Evolutionary conservation across 2,797 vertebrate species (phyloP).

Genomic region (Gadopsis marmoratus): DNA sequence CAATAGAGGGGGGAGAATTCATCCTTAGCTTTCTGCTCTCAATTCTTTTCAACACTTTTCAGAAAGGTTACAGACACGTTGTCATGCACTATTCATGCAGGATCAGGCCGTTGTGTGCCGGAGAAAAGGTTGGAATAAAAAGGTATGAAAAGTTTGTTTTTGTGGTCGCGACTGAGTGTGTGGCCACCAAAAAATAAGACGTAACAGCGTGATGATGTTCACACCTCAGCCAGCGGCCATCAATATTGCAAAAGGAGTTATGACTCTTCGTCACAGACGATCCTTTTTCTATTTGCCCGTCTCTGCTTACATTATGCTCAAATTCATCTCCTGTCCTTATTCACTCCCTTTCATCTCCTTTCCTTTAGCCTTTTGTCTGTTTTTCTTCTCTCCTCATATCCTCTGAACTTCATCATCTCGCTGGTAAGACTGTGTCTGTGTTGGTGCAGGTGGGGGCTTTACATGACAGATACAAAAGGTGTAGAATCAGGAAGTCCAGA

Average conservation of each 20-base stretch:
- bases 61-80: conserved; percentile 33
- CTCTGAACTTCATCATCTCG: conserved; percentile 1
- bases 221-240: conserved; percentile 11
- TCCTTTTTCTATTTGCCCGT: background rate
- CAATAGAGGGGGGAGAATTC: background rate
- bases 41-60: conserved; percentile 28
- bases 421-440: background rate
- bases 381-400: background rate
- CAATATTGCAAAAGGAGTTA: conserved; percentile 32
- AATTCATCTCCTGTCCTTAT: background rate
- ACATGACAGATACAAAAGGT: background rate
- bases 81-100: conserved; percentile 34
- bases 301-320: conserved; percentile 16
- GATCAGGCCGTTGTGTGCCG: background rate
- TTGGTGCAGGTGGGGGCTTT: background rate
- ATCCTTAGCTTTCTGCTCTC: conserved; percentile 2
- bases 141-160: conserved; percentile 18
- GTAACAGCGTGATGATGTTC: conserved; percentile 24
- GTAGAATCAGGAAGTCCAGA: too few species aligned
- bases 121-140: conserved; percentile 32
- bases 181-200: conserved; percentile 32
- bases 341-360: background rate
- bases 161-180: conserved; percentile 18
- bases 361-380: background rate
- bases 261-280: conserved; percentile 5